Evolutionary conservation across 2,113 vertebrate genomes (phyloP).

Genomic region (Onychostoma macrolepis): DNA sequence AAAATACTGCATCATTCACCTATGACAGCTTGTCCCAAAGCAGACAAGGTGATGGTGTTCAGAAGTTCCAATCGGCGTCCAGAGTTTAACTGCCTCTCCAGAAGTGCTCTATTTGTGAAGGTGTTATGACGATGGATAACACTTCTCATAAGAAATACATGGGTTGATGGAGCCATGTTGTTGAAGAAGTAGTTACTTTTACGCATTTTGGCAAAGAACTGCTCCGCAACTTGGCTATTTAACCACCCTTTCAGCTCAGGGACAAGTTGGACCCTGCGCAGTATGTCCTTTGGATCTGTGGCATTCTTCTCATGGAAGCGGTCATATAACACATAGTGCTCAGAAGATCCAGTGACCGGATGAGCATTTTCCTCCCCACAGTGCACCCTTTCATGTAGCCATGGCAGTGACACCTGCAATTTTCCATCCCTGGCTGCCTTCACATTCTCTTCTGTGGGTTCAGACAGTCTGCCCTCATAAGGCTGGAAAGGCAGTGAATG

Average conservation of each 20-base stretch:
- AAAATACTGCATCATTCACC: too few species aligned
- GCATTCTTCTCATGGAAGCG: not conserved
- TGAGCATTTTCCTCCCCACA: not conserved
- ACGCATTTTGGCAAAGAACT: not conserved
- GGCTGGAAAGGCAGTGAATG: not conserved
- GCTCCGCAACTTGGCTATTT: not conserved
- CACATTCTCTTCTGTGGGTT: not conserved
- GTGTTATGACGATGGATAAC: not conserved
- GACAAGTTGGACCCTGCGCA: not conserved
- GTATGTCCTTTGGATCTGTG: not conserved
- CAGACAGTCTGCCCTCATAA: not conserved
- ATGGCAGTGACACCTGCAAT: not conserved
- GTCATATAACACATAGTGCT: not conserved
- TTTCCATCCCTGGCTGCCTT: not conserved
- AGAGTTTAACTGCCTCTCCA: not conserved
- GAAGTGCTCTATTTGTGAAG: not conserved
- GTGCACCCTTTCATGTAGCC: constrained; percentile 5
- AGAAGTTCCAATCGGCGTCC: not conserved
- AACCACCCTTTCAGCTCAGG: not conserved
- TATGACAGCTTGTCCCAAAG: not conserved
- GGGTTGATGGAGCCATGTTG: not conserved
- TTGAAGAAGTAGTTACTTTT: not conserved
- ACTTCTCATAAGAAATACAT: not conserved
- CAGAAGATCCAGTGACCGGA: not conserved
- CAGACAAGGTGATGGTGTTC: not conserved